Conservation (phyloP, 2,888 invertebrate genomes). For the Folsomia manolachei region DNA sequence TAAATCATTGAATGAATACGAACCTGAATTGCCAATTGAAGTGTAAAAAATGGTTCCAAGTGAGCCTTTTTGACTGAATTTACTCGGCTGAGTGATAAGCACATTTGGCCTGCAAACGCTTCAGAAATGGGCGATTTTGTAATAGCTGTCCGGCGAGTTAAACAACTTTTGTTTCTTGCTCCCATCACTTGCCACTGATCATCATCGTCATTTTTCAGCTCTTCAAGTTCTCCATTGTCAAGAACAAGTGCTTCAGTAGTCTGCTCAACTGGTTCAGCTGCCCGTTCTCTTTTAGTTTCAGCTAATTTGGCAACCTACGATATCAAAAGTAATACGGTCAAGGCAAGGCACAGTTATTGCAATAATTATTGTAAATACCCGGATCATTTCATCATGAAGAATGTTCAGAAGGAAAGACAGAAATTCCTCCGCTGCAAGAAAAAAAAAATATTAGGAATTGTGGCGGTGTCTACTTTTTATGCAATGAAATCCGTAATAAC, state of each 20-base stretch:
- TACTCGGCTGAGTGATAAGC: conserved; percentile 70
- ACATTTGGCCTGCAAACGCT: conserved; percentile 87
- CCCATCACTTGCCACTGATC: conserved; percentile 62
- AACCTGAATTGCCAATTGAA: conserved; percentile 92
- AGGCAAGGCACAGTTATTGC: too few species aligned
- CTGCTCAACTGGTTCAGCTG: too few species aligned
- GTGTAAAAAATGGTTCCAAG: conserved; percentile 91
- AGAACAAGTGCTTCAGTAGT: neutral
- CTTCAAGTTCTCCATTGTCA: conserved; percentile 45
- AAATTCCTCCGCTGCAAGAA: conserved; percentile 97
- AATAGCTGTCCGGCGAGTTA: conserved; percentile 79
- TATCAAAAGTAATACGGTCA: too few species aligned
- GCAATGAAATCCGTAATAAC: too few species aligned
- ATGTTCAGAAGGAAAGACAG: conserved; percentile 88
- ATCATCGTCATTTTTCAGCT: conserved; percentile 46
- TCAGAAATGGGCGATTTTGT: conserved; percentile 83
- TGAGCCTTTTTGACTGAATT: conserved; percentile 79
- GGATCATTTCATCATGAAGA: conserved; percentile 94
- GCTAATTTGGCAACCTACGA: conserved; percentile 45
- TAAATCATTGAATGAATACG: conserved; percentile 36
- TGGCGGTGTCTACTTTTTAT: too few species aligned
- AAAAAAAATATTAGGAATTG: too few species aligned
- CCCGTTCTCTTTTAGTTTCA: conserved; percentile 38
- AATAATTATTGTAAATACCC: conserved; percentile 63
- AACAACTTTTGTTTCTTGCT: conserved; percentile 80